Base-by-base conservation (phyloP, 2,797 vertebrate species). In the Thalassophryne amazonica region DNA sequence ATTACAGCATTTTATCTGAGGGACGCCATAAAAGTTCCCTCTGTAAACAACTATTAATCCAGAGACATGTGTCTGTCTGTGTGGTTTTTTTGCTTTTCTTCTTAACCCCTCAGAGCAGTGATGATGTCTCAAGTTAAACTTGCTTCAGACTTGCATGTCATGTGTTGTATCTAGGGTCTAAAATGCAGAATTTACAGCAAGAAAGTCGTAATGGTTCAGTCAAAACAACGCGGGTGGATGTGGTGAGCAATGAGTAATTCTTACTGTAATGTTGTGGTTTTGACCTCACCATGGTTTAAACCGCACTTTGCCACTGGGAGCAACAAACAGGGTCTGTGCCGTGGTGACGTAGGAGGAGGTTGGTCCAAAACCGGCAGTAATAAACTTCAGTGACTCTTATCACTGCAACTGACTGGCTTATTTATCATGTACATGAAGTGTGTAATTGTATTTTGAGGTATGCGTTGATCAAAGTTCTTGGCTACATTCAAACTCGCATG, bases 261-360 rank as follows among this genome's bases (percentile, higher is more conserved):
- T 83, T 75, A 59, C 69, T 50, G 68, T 75, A 75, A 63, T 39
- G 55, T 61, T 61, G 49, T 36, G 27, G 70, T 55, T 50, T 55
- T 23, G 58, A 78, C 72, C 67, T 34, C 73, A 76, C 70, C 59
- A 37, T 52, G 47, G 36, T 54, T 59, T 16, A 62, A 59, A 79
- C 74, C 81, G 61, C 78, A 80, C 15, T 48, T 40, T 51, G 55
- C 59, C 72, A 69, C 41, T 61, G 56, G 65, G 60, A 71, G 53
- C 45, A 63, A 73, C 60, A 73, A 70, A 69, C 60, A 37, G 19
- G 36, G 40, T 34, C 51, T 30, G 29, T 27, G 45, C 59, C 48
- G 76, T 12, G 18, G 54, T 52, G 53, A 57, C 48, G 54, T 46
- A 58, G 58, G 63, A 23, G 3, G 63, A 39, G 30, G 33, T 33